phyloP scores from a whole-genome alignment of 1,140 invertebrate genomes.

The Hylyphantes graminicola region DNA sequence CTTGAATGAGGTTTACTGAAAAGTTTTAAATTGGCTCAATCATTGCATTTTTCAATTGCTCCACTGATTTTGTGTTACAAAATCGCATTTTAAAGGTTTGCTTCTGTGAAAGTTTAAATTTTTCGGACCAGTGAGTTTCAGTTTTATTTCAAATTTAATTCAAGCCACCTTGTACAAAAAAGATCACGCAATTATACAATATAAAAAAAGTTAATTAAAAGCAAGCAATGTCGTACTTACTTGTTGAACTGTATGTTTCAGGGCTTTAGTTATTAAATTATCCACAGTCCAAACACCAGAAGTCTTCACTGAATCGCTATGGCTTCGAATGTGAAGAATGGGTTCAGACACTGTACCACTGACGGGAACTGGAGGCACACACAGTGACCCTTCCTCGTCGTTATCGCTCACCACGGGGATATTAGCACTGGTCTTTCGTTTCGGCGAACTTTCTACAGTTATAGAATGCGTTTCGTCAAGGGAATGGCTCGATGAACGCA shows the following conservation, averaged over 20 bases:
- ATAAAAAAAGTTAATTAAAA: neutral
- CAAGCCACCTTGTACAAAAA: too few species aligned
- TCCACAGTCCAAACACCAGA: constrained; percentile 44
- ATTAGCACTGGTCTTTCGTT: constrained; percentile 72
- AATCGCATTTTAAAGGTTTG: too few species aligned
- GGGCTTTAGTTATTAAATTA: constrained; percentile 1
- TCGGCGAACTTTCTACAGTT: constrained; percentile 62
- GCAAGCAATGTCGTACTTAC: constrained; percentile 11
- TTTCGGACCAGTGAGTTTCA: too few species aligned
- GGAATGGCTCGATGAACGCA: constrained; percentile 45
- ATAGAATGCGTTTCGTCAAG: constrained; percentile 53
- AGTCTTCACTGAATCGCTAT: constrained; percentile 53
- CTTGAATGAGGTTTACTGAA: too few species aligned
- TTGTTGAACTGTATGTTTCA: constrained; percentile 21
- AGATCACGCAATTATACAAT: neutral
- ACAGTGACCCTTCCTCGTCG: neutral
- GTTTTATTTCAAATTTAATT: too few species aligned
- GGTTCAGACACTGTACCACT: constrained; percentile 49
- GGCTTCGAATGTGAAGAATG: constrained; percentile 46
- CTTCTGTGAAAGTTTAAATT: too few species aligned
- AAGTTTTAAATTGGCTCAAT: too few species aligned
- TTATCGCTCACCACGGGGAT: constrained; percentile 61
- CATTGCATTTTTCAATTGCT: too few species aligned
- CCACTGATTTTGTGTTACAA: too few species aligned
- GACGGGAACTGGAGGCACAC: constrained; percentile 9